These are phyloP conservation scores for Drosophila falleni DNA, from an alignment of 2,888 invertebrate genomes.

Conservation along the genomic window DNA sequence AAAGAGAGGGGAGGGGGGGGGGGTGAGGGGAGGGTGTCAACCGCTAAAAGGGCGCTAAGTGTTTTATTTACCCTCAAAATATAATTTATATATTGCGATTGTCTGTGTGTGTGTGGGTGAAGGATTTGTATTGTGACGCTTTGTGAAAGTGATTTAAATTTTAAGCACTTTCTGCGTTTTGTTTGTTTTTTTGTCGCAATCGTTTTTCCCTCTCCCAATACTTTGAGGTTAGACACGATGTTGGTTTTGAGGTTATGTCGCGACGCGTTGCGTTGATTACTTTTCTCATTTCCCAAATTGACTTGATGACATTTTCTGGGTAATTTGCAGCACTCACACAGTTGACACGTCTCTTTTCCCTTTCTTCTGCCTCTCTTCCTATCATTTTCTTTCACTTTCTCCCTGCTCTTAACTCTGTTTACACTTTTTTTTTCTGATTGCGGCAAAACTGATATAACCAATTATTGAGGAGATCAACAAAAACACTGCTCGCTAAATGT, in stretches of 20 bases:
- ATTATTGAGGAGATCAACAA: slow-evolving; percentile 49
- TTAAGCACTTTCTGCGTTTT: slow-evolving; percentile 76
- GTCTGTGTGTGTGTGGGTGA: slow-evolving; percentile 31
- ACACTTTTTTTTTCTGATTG: slow-evolving; percentile 25
- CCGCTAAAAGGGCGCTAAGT: slow-evolving; percentile 81
- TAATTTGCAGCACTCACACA: slow-evolving; percentile 62
- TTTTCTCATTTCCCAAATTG: slow-evolving; percentile 79
- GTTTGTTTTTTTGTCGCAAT: slow-evolving; percentile 44
- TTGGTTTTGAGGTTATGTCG: slow-evolving; percentile 29
- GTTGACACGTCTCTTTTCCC: slow-evolving; percentile 1
- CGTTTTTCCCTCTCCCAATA: not conserved
- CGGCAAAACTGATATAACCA: slow-evolving; percentile 63
- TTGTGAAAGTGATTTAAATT: slow-evolving; percentile 77
- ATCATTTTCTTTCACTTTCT: not conserved
- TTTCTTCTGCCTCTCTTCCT: not conserved
- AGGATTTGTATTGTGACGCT: slow-evolving; percentile 70
- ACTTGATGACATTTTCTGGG: slow-evolving; percentile 80
- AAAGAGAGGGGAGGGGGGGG: not conserved
- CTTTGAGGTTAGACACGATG: slow-evolving; percentile 25
- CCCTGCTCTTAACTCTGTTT: not conserved
- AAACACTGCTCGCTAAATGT: slow-evolving; percentile 49
- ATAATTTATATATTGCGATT: slow-evolving; percentile 74
- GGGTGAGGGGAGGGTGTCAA: slow-evolving; percentile 56
- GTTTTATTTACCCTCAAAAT: slow-evolving; percentile 80
- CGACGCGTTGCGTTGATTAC: slow-evolving; percentile 62